Base-by-base conservation (phyloP, 2,113 vertebrate species). In the Paramisgurnus dabryanus region DNA sequence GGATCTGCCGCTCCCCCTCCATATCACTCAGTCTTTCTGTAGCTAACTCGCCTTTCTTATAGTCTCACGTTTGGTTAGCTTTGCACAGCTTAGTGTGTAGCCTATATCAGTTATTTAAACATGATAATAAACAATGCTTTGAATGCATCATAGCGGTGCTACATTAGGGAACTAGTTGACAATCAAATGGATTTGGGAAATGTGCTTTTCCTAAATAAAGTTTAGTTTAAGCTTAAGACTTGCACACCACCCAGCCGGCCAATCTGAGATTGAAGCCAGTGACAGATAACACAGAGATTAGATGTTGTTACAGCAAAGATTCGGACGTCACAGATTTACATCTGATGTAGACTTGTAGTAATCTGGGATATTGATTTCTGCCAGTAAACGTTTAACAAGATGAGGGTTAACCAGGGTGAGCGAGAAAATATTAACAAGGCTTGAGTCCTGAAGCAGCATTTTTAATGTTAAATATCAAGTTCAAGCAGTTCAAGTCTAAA, bases 291-390 rank as follows among this genome's bases (percentile, higher is more conserved):
- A 78, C 67, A 39, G 45, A 34, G 27, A 83, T 67, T 76, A 72
- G 69, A 45, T 60, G 18, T 45, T 50, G 77, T 83, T 76, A 61
- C 27, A 41, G 61, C 18, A 18, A 76, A 66, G 60, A 73, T 60
- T 39, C 49, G 13, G 58, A 49, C 27, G 22, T 82, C 75, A 65
- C 43, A 40, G 76, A 73, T 86, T 64, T 63, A 22, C 76, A 74
- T 80, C 61, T 83, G 77, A 40, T 58, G 41, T 73, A 72, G 76
- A 58, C 63, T 18, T 64, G 39, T n/a, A 40, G 34, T 85, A 83
- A 88, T 85, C 75, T 72, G 39, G 45, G 50, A 58, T 45, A 47
- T 0, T 17, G 68, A 64, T 45, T 79, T 82, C 77, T 78, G 47
- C 55, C 0, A 3, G 5, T 60, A 22, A 68, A 67, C 22, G 5